Conservation (phyloP, 2,888 invertebrate species). For the Ormia ochracea region DNA sequence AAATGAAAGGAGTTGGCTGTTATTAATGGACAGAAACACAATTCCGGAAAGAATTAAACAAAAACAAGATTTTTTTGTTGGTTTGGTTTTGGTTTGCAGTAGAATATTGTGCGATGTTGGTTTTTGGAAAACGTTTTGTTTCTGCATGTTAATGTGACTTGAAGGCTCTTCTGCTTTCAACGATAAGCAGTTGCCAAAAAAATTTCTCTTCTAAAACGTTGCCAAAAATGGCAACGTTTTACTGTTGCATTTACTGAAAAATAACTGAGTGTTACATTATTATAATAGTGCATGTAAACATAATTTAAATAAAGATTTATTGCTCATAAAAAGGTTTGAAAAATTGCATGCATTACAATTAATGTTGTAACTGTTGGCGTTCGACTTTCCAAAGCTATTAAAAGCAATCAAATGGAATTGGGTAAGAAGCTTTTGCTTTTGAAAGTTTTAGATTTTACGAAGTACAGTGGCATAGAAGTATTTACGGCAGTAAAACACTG, state of each 20-base stretch:
- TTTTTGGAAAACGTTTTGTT: not conserved
- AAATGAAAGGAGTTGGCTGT: slow-evolving; percentile 40
- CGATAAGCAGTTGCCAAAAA: no score
- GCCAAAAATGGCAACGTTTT: slow-evolving; percentile 17
- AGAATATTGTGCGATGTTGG: no score
- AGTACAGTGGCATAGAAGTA: slow-evolving; percentile 5
- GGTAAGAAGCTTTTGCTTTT: slow-evolving; percentile 28
- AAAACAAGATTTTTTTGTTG: no score
- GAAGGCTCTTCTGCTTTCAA: not conserved
- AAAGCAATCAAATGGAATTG: slow-evolving; percentile 23
- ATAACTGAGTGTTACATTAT: no score
- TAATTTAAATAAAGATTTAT: slow-evolving; percentile 13
- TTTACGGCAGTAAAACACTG: not conserved
- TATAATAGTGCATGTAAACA: not conserved
- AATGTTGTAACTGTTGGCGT: slow-evolving; percentile 2
- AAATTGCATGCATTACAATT: slow-evolving; percentile 2
- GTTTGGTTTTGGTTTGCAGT: no score
- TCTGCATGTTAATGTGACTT: not conserved
- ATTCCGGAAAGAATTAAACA: no score
- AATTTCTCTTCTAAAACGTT: not conserved
- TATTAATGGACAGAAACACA: not conserved
- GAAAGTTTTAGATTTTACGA: not conserved
- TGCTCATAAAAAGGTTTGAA: slow-evolving; percentile 20
- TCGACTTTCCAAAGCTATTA: slow-evolving; percentile 40
- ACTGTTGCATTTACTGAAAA: slow-evolving; percentile 12